Base-by-base conservation (phyloP, 1,140 invertebrate species). In the Trachymyrmex septentrionalis region DNA sequence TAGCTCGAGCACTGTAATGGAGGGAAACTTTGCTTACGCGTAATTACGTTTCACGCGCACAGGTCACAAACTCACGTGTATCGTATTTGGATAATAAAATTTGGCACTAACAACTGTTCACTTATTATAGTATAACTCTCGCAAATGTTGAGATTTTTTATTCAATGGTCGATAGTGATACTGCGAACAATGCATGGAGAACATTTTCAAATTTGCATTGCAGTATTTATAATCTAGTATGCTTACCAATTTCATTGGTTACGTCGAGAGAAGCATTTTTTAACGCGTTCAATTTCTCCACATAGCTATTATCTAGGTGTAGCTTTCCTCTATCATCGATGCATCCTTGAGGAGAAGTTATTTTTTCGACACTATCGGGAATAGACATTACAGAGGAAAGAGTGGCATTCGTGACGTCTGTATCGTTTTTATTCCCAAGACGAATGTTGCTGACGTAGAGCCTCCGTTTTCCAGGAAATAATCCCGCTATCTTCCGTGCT, bases 401-500 rank as follows among this genome's bases (percentile, higher is more conserved):
- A 34, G 77, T 71, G 0, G 85, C 76, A 0, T 86, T 89, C 0
- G 88, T 88, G 0, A 86, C 89, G 63, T 93, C 93, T 1, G 85
- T 57, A 38, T 91, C 87, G 14, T 91, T 81, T 38, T 93, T 91
- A 67, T 90, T 91, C 7, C 85, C 90, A 1, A 95, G 85, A 55
- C 90, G 86, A 3, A 88, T 92, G n/a, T 89, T 93, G 16, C 90
- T 92, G 0, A 92, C 81, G 80, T 93, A 95, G 0, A 94, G 50
- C 85, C 95, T 93, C 4, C 90, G 95, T 84, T 95, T 95, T 0
- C 96, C 96, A 0, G 96, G 96, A 57, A 96, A 96, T 66, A 92
- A 93, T 85, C 93, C 94, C 7, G 96, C 96, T n/a, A 97, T 86
- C 89, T 96, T 96, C 16, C 96, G 93, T 9, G 97, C 96, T 9